These are phyloP conservation scores for Alexandromys fortis DNA, from an alignment of 2,113 vertebrate genomes.

Conservation along the genomic window DNA sequence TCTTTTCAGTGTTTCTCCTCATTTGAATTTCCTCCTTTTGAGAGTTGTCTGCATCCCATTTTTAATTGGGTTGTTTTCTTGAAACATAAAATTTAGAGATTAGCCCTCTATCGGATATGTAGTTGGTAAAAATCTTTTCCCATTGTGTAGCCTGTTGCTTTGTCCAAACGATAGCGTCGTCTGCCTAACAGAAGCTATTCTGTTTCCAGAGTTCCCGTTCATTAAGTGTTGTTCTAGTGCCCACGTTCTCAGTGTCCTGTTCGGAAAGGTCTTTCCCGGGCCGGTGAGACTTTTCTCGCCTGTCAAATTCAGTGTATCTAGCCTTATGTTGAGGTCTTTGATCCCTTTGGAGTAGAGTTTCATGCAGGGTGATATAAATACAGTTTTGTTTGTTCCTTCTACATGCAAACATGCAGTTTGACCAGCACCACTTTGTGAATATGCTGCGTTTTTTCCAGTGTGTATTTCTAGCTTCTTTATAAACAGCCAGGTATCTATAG, in stretches of 20 bases:
- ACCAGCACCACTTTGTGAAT: background rate
- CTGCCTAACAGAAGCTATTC: background rate
- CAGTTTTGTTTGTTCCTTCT: background rate
- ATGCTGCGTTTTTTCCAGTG: background rate
- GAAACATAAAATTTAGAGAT: background rate
- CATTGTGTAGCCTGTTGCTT: background rate
- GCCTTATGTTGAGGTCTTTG: background rate
- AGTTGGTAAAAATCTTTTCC: background rate
- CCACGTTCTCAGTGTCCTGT: background rate
- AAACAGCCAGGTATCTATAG: background rate
- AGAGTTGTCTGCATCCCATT: background rate
- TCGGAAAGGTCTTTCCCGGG: background rate
- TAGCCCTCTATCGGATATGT: background rate
- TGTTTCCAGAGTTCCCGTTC: background rate
- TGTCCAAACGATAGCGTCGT: background rate
- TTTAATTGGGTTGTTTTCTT: background rate
- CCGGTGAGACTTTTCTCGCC: background rate
- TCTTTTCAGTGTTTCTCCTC: background rate
- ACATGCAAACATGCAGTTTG: background rate
- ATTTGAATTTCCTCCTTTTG: background rate
- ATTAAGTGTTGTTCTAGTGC: background rate
- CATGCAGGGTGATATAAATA: background rate
- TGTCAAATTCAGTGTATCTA: background rate
- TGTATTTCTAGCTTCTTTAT: background rate
- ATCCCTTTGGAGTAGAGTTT: background rate